Base-by-base conservation (phyloP, 2,113 vertebrate genomes). In the Clarias magur region DNA sequence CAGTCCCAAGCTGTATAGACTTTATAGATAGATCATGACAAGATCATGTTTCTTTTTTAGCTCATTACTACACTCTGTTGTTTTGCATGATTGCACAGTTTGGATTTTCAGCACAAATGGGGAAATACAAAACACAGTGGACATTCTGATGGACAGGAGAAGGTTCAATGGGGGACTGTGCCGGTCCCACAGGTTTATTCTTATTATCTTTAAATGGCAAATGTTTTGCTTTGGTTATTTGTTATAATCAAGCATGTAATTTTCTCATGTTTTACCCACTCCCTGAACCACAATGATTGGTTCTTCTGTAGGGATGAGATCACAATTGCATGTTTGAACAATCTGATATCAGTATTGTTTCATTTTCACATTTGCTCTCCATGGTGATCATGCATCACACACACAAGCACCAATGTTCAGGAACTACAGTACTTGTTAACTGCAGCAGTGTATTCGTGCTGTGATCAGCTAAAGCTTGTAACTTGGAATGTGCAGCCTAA, bases 121-220 rank as follows among this genome's bases (percentile, higher is more conserved):
- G 16, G 23, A 76, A 83, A 38, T 68, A 70, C 34, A 57, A n/a
- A 57, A 59, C 16, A 75, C 38, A 42, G 27, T 10, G 42, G 72
- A 76, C 59, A 25, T 87, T 56, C 15, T 34, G 19, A 67, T 78
- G 67, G 56, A 73, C 57, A 63, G 81, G 30, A 62, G 34, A 21
- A 62, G 57, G 57, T 3, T 42, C 2, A 17, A 38, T 6, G 16
- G 30, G 30, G 42, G 30, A 25, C 12, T 15, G 16, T 17, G 48
- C 48, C 7, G n/a, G 27, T 42, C 30, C n/a, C 59, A 75, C 72
- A 10, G 25, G 1, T 19, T 54, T 79, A 6, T 34, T 80, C 59
- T 30, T 80, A 80, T 85, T 91, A 85, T 80, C 54, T 68, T 25
- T 63, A 93, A 93, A 92, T 94, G 72, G 8, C 2, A 53, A 86